These are phyloP conservation scores for Tyto alba DNA, from an alignment of 2,113 vertebrate genomes.

Conservation along the genomic window DNA sequence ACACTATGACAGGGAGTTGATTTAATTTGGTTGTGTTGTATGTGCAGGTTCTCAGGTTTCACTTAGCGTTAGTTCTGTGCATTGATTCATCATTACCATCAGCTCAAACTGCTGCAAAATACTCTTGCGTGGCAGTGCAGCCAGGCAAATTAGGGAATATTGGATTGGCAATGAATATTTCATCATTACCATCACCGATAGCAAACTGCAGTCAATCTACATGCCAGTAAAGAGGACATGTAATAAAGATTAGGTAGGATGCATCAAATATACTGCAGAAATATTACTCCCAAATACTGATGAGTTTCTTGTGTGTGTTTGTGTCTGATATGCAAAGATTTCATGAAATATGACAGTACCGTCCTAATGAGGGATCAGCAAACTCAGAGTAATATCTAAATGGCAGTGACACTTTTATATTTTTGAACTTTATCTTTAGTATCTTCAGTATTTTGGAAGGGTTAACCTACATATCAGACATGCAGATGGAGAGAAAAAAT, in stretches of 20 bases:
- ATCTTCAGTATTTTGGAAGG: background rate
- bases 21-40: background rate
- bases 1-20: too few species aligned
- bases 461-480: background rate
- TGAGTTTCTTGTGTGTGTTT: background rate
- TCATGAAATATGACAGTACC: background rate
- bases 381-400: background rate
- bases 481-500: background rate
- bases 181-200: slow-evolving; percentile 1
- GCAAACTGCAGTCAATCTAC: slow-evolving; percentile 15
- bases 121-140: slow-evolving; percentile 14
- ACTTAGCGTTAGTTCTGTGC: background rate
- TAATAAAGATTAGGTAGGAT: background rate
- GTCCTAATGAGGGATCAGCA: background rate
- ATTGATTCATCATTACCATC: slow-evolving; percentile 45
- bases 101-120: background rate
- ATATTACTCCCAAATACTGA: background rate
- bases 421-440: background rate
- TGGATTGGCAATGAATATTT: slow-evolving; percentile 38
- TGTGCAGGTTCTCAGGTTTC: background rate
- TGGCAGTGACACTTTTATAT: background rate
- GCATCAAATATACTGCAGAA: background rate
- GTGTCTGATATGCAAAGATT: background rate
- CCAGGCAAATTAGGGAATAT: slow-evolving; percentile 55
- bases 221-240: background rate